Evolutionary conservation across 2,113 vertebrate genomes (phyloP).

Genomic region (Cyanoramphus novaezelandiae): DNA sequence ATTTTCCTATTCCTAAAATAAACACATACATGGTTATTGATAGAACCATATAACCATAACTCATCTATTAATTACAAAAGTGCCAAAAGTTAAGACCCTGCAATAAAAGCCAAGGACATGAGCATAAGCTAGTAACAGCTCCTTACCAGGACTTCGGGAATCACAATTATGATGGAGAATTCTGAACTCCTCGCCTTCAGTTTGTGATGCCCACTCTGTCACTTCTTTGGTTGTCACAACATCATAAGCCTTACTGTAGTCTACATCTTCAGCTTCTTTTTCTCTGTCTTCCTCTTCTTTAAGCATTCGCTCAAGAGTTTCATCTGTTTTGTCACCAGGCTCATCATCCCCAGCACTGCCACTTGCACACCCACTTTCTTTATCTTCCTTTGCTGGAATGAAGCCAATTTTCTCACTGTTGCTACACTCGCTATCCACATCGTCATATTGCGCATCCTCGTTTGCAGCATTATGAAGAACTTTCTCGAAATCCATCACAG

Average conservation of each 20-base stretch:
- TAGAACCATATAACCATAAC: neutral
- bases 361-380: neutral
- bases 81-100: neutral
- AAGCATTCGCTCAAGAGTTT: neutral
- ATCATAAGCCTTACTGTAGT: neutral
- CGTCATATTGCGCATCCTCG: neutral
- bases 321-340: neutral
- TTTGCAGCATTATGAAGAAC: neutral
- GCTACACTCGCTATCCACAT: neutral
- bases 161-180: neutral
- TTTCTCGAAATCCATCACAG: conserved; percentile 16
- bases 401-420: neutral
- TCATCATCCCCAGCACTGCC: neutral
- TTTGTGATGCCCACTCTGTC: neutral
- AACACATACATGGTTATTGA: neutral
- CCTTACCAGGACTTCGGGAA: neutral
- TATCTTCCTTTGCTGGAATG: neutral
- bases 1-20: conserved; percentile 14
- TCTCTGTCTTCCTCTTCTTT: neutral
- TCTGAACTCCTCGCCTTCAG: neutral
- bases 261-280: neutral
- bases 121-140: neutral
- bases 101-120: neutral
- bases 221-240: neutral
- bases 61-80: neutral